Conservation (phyloP, 2,113 vertebrate genomes). For the mouse (Mus musculus) region GRCm39 chr9:69059001-69059500, state of each 20-base stretch:
- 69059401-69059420: neutral
- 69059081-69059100: neutral
- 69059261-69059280: neutral
- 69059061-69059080: no score
- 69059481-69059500: neutral
- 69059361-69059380: neutral
- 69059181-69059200: neutral
- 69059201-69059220: neutral
- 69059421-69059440: neutral
- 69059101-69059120: neutral
- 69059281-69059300: neutral
- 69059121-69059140: neutral
- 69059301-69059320: neutral
- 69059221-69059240: neutral
- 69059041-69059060: neutral
- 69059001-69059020: neutral
- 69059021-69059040: rapidly evolving
- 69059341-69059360: neutral
- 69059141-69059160: neutral
- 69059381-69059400: no score
- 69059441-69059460: no score
- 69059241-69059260: conserved; percentile 3
- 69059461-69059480: neutral
- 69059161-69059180: neutral
- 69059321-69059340: neutral